Conservation (phyloP, 2,797 vertebrate species). For the Passerculus sandwichensis region DNA sequence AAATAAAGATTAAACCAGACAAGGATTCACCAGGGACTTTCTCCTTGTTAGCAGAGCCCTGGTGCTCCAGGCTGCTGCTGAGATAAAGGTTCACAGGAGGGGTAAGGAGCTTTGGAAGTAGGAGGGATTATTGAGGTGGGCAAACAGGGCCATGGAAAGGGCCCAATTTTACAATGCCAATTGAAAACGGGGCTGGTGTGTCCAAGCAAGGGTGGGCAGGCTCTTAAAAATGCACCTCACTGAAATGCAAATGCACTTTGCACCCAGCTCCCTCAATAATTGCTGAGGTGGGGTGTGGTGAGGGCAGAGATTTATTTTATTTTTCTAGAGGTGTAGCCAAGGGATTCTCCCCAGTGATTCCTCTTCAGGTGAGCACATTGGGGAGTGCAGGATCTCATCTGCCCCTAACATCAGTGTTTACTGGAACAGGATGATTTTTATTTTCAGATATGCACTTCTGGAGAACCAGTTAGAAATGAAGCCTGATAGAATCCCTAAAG, state of each 20-base stretch:
- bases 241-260: neutral
- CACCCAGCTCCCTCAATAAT: neutral
- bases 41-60: neutral
- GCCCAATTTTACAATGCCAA: neutral
- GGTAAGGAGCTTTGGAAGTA: neutral
- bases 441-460: neutral
- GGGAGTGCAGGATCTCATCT: neutral
- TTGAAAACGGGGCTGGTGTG: neutral
- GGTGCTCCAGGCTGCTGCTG: neutral
- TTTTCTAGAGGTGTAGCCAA: neutral
- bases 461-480: neutral
- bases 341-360: neutral
- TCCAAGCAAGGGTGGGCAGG: neutral
- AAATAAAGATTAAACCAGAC: slow-evolving; percentile 25
- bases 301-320: neutral
- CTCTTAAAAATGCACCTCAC: neutral
- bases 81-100: neutral
- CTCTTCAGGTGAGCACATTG: neutral
- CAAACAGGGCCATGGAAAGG: neutral
- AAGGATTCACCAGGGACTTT: neutral
- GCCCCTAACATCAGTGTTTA: neutral
- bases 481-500: neutral
- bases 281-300: neutral
- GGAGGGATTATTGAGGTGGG: neutral
- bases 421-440: neutral